Percentiles rank a stretch among this genome's conserved stretches.
These are phyloP conservation scores for Geotrypetes seraphini DNA, from an alignment of 2,797 vertebrate genomes.

Conservation along the genomic window DNA sequence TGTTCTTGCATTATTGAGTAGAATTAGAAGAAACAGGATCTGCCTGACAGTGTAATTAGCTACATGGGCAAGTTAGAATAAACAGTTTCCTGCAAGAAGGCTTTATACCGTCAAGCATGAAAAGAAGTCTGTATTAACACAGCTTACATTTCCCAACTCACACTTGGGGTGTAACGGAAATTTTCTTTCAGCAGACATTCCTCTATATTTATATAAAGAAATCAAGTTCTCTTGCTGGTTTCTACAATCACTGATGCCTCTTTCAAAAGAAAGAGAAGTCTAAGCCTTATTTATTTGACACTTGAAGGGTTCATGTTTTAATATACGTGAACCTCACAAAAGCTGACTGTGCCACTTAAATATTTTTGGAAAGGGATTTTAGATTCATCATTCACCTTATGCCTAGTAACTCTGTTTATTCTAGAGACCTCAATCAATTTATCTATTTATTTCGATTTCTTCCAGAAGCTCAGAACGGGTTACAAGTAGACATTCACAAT, in stretches of 20 bases:
- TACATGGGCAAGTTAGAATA: conserved; percentile 1
- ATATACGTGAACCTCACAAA: no score
- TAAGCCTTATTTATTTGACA: background rate
- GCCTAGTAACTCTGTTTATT: no score
- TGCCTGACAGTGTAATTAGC: conserved; percentile 14
- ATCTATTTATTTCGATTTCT: no score
- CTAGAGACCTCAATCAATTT: no score
- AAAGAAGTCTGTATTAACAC: conserved; percentile 27
- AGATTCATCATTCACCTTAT: no score
- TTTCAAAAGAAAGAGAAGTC: background rate
- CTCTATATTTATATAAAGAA: background rate
- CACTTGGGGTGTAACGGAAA: background rate
- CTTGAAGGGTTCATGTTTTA: no score
- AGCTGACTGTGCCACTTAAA: no score
- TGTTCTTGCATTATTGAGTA: conserved; percentile 4
- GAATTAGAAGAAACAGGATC: conserved; percentile 8
- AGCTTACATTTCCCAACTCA: background rate
- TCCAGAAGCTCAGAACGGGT: no score
- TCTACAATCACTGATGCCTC: background rate
- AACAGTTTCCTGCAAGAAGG: conserved; percentile 16
- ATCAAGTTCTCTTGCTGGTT: background rate
- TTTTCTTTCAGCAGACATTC: conserved; percentile 1
- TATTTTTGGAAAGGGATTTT: no score
- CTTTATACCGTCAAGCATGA: conserved; percentile 21
- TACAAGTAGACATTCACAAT: no score